Percentiles rank a stretch among this genome's conserved stretches.
phyloP scores from a whole-genome alignment of 2,113 vertebrate species.

The Psilopsiagon aurifrons region DNA sequence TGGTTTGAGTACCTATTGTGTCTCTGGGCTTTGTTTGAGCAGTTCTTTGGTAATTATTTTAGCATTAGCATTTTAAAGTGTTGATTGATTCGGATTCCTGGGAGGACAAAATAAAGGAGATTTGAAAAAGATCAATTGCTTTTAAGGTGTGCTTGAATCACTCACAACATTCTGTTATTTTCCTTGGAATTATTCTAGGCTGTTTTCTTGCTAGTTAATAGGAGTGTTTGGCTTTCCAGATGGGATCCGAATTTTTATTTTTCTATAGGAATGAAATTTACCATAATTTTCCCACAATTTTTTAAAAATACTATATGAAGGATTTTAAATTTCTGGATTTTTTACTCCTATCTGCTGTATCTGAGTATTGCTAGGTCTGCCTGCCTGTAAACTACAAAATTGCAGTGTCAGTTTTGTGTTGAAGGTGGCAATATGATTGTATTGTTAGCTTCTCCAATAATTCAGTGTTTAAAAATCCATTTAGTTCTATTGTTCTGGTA shows the following conservation, averaged over 20 bases:
- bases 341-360: background rate
- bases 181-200: background rate
- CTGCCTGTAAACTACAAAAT: background rate
- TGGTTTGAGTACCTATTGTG: background rate
- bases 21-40: background rate
- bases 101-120: background rate
- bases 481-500: background rate
- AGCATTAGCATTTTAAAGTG: background rate
- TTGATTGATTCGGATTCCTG: background rate
- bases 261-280: background rate
- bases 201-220: background rate
- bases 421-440: background rate
- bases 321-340: background rate
- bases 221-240: background rate
- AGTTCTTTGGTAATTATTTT: background rate
- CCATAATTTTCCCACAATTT: background rate
- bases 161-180: background rate
- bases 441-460: background rate
- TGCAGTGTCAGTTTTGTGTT: background rate
- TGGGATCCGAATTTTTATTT: background rate
- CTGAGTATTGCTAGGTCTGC: background rate
- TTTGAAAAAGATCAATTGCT: background rate
- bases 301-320: background rate
- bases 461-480: background rate
- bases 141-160: background rate